phyloP scores from a whole-genome alignment of 2,113 vertebrate genomes.

The Carollia perspicillata region DNA sequence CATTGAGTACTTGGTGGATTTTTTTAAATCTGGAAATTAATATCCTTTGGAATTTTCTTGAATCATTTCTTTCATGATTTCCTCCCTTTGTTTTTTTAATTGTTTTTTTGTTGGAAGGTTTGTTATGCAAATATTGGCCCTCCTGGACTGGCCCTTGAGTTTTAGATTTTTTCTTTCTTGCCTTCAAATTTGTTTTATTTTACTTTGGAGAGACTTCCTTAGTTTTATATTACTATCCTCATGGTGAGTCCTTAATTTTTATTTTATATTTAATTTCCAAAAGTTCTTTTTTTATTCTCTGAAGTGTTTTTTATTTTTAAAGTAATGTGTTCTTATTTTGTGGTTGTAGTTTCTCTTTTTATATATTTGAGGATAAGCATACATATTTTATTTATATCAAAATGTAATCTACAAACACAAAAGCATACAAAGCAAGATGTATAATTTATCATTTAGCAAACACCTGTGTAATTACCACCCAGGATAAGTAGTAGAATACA shows the following conservation, averaged over 20 bases:
- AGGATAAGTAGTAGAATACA: background rate
- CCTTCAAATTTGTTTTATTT: constrained; percentile 6
- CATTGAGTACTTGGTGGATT: background rate
- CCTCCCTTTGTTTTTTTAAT: background rate
- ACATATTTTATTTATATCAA: background rate
- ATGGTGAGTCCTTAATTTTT: background rate
- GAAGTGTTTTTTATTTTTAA: background rate
- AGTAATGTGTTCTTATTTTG: background rate
- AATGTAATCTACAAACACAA: background rate
- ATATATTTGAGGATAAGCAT: background rate
- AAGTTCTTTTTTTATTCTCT: constrained; percentile 10
- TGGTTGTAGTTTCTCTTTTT: constrained; percentile 14
- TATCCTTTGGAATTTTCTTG: constrained; percentile 40
- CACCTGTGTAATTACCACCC: background rate
- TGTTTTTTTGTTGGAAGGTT: background rate
- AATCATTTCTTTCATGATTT: constrained; percentile 40
- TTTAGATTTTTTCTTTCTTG: background rate
- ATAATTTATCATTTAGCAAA: background rate
- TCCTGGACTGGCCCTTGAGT: background rate
- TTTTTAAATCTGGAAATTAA: background rate
- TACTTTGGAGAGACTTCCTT: background rate
- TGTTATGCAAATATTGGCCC: background rate
- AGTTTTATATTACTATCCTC: background rate
- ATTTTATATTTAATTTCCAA: background rate
- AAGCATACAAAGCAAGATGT: background rate